Percentiles rank a stretch among this genome's conserved stretches.
These are phyloP conservation scores for Diabrotica balteata DNA, from an alignment of 2,888 invertebrate species.

Conservation along the genomic window DNA sequence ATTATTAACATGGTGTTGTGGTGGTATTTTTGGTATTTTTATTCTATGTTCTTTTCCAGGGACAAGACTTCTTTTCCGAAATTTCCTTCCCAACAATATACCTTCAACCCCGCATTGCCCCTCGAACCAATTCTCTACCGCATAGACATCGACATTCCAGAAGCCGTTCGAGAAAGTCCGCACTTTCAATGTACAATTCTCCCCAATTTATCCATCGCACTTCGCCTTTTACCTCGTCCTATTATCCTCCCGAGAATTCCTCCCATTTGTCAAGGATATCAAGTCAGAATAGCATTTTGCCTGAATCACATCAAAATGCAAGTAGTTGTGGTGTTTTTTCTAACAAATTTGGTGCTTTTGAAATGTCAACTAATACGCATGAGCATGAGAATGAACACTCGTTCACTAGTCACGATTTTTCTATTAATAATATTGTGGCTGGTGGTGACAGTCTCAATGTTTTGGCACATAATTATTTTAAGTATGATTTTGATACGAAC, in stretches of 20 bases:
- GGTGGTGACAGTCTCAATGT: too few relatives aligned
- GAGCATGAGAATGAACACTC: not conserved
- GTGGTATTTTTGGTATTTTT: slow-evolving; percentile 11
- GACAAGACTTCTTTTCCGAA: slow-evolving; percentile 79
- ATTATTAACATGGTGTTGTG: too few relatives aligned
- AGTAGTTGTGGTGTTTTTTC: slow-evolving; percentile 49
- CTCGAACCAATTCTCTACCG: slow-evolving; percentile 51
- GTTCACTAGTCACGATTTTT: too few relatives aligned
- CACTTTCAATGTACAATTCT: slow-evolving; percentile 58
- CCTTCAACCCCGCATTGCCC: slow-evolving; percentile 45
- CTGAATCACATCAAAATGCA: slow-evolving; percentile 54
- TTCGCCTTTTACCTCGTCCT: slow-evolving; percentile 28
- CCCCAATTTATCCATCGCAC: slow-evolving; percentile 53
- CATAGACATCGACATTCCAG: slow-evolving; percentile 55
- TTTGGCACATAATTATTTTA: too few relatives aligned
- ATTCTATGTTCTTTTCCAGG: slow-evolving; percentile 64
- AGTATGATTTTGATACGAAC: too few relatives aligned
- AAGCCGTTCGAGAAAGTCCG: slow-evolving; percentile 48
- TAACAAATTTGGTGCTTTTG: slow-evolving; percentile 21
- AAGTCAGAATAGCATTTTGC: slow-evolving; percentile 54
- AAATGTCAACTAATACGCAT: slow-evolving; percentile 25
- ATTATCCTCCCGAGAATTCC: slow-evolving; percentile 48
- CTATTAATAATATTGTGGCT: too few relatives aligned
- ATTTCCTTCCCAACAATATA: slow-evolving; percentile 67
- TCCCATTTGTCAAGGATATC: slow-evolving; percentile 41